Conservation (phyloP, 2,888 invertebrate genomes). For the Xestia xanthographa region DNA sequence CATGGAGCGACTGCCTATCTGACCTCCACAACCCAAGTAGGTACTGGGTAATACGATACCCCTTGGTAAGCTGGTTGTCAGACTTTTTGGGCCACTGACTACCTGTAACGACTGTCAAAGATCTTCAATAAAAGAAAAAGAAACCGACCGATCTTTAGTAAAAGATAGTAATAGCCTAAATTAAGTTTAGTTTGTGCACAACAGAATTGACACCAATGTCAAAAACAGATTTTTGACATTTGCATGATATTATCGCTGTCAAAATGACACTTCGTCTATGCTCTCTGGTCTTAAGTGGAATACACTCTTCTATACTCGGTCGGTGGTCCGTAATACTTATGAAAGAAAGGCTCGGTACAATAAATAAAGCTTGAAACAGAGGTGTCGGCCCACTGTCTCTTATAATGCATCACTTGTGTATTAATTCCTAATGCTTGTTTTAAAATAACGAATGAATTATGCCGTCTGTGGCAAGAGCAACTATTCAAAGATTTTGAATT, state of each 20-base stretch:
- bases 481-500: slow-evolving; percentile 59
- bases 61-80: too few species aligned
- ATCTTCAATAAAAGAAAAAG: too few species aligned
- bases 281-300: slow-evolving; percentile 65
- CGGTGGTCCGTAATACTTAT: slow-evolving; percentile 80
- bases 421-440: slow-evolving; percentile 75
- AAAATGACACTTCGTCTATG: neutral
- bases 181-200: too few species aligned
- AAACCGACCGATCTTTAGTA: too few species aligned
- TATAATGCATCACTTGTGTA: slow-evolving; percentile 79
- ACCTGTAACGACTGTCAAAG: too few species aligned
- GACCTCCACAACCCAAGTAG: too few species aligned
- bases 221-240: neutral
- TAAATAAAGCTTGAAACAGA: slow-evolving; percentile 80
- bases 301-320: slow-evolving; percentile 69
- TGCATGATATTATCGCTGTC: neutral
- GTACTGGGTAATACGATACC: too few species aligned
- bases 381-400: slow-evolving; percentile 79
- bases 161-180: too few species aligned
- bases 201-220: too few species aligned
- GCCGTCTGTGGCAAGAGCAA: slow-evolving; percentile 53
- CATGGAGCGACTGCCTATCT: too few species aligned
- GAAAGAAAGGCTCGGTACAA: slow-evolving; percentile 78
- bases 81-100: too few species aligned
- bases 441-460: slow-evolving; percentile 69